Evolutionary conservation across 2,888 invertebrate genomes (phyloP), one percentile per base, ranked within the genome.

Genomic region (Latrodectus hesperus): DNA sequence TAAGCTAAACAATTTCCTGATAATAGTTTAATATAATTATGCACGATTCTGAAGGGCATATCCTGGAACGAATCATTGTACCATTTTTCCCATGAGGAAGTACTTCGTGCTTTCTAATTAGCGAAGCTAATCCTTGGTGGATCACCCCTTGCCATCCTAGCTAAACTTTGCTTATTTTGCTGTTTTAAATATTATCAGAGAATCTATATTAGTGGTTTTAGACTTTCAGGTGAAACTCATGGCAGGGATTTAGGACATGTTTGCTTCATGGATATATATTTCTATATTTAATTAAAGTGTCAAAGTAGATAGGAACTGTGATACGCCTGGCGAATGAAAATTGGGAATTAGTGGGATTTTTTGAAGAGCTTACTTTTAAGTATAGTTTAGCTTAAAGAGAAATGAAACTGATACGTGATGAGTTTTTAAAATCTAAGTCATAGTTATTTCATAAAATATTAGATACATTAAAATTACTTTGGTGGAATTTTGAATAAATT

Each of bases 61-160:
- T 60, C 14, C n/a, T 60, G 6, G 60, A 60, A 60, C 12, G 60
- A 60, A 11, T 6, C 60, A 0, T n/a, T 60, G 11, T 12, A n/a
- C 60, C 60, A 60, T 60, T 60, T 60, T 60, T 60, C 38, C 60
- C 60, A 60, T 6, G 12, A 60, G 60, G n/a, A 60, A 60, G 60
- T 16, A 12, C n/a, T 60, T n/a, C n/a, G 12, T n/a, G n/a, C 74
- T 82, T 73, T 53, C 70, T 82, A 75, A 82, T 82, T 82, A 82
- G 70, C 51, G 49, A 38, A 70, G 68, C 51, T 82, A 82, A 82
- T 82, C 82, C 82, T 26, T 68, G 53, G 53, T 70, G 82, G 82
- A 73, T 82, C 70, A 70, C 17, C 11, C 60, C 49, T 8, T 14
- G 17, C 49, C 17, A 26, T 49, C 49, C 16, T 16, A 70, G 68